Evolutionary conservation across 2,113 vertebrate species (phyloP), one percentile per base, ranked within the genome.

Genomic region (Varanus komodoensis): DNA sequence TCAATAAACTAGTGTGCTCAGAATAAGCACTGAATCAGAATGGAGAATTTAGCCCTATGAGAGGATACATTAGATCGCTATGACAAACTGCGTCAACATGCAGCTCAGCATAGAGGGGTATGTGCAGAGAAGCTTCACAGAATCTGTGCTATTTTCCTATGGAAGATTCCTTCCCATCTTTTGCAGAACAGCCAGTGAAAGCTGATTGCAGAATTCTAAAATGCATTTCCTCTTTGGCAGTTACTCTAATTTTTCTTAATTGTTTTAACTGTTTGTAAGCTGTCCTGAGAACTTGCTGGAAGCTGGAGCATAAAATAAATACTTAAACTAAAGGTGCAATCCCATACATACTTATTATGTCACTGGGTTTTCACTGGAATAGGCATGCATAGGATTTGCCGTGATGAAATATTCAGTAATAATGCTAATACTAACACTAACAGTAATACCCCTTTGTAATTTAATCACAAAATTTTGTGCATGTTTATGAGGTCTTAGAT

Each of bases 11-110:
- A 44, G 32, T 85, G 27, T 38, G 73, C 34, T 79, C 81, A 14
- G 14, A 90, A 67, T 15, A 85, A 89, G 87, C 29, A 25, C 34
- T 90, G 52, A 80, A 78, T 80, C 79, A 64, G 25, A 89, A 34
- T 11, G 71, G 54, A 52, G 86, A 86, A 83, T 80, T 91, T 8
- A 61, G 87, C 83, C 44, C 64, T 68, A 19, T 81, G 74, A 73
- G 61, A 38, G 48, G 6, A 27, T 0, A 0, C 32, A 74, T 90
- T 64, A 19, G 83, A 17, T 23, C 86, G 80, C 19, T 81, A 64
- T 34, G 34, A 71, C 82, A 89, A 86, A 64, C 21, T 44, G 15
- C 27, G 54, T 17, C 32, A 50, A 29, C 38, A 64, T 23, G 19
- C 8, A 54, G 34, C 48, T 34, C 48, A 1, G 23, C 6, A 64